Percentiles rank a stretch among this genome's conserved stretches.
Evolutionary conservation across 2,113 vertebrate genomes (phyloP).

Genomic region (Ageneiosus marmoratus): DNA sequence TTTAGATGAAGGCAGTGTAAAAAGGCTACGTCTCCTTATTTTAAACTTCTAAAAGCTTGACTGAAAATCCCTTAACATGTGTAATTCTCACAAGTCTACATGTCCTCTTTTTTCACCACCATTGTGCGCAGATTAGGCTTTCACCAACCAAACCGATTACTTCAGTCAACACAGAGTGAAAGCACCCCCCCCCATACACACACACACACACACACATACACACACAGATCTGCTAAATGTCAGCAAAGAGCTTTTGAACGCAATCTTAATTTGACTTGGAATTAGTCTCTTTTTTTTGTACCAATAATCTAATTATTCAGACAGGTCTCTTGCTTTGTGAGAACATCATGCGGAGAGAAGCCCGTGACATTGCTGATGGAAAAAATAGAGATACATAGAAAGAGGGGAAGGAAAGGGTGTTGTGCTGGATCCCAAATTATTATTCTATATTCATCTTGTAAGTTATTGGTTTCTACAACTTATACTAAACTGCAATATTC

Average conservation of each 20-base stretch:
- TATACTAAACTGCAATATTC: neutral
- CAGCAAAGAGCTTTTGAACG: constrained; percentile 77
- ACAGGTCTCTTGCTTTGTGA: constrained; percentile 73
- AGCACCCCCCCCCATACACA: constrained; percentile 47
- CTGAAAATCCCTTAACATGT: constrained; percentile 51
- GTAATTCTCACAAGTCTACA: constrained; percentile 50
- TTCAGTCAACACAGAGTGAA: constrained; percentile 71
- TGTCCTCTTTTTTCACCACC: constrained; percentile 32
- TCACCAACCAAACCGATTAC: constrained; percentile 66
- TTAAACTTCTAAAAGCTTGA: constrained; percentile 33
- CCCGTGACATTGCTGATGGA: constrained; percentile 63
- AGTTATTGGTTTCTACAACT: neutral
- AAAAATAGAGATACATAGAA: constrained; percentile 38
- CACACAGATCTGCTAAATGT: constrained; percentile 78
- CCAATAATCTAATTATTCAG: constrained; percentile 74
- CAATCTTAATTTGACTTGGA: constrained; percentile 78
- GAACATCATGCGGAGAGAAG: constrained; percentile 67
- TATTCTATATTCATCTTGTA: no score
- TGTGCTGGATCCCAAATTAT: neutral
- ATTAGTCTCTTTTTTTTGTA: constrained; percentile 71
- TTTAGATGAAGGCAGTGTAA: constrained; percentile 34
- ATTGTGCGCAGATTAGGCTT: constrained; percentile 64
- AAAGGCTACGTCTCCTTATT: constrained; percentile 42
- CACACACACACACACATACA: constrained; percentile 39
- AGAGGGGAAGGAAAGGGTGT: neutral